phyloP scores from a whole-genome alignment of 2,888 invertebrate species.

The Gonocerus acuteangulatus region DNA sequence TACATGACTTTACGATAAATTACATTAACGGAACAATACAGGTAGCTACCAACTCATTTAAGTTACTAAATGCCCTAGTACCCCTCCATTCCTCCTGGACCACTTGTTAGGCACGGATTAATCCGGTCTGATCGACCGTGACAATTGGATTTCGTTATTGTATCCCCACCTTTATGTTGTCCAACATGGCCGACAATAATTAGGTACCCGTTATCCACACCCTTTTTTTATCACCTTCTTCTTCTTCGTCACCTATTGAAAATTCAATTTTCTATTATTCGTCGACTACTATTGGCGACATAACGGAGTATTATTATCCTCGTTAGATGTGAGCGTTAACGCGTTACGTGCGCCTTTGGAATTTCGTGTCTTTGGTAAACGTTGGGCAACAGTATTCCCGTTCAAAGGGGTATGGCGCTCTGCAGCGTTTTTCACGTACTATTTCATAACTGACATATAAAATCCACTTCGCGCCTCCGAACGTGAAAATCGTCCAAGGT shows the following conservation, averaged over 20 bases:
- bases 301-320: not conserved
- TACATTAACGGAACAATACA: conserved; percentile 34
- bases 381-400: not conserved
- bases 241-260: not conserved
- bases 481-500: not conserved
- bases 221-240: not conserved
- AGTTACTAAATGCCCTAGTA: conserved; percentile 28
- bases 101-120: conserved; percentile 34
- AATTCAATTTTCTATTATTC: not conserved
- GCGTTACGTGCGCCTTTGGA: not conserved
- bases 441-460: not conserved
- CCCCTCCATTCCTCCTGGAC: not conserved
- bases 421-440: not conserved
- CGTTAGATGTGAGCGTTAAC: not conserved
- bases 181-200: conserved; percentile 29
- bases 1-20: conserved; percentile 31
- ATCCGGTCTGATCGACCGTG: conserved; percentile 32
- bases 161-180: conserved; percentile 17
- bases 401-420: not conserved
- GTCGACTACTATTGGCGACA: not conserved
- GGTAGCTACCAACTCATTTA: conserved; percentile 27
- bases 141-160: conserved; percentile 34
- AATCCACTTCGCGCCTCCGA: not conserved
- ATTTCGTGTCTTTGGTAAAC: not conserved
- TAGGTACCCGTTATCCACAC: conserved; percentile 5